Evolutionary conservation across 2,113 vertebrate species (phyloP).

Genomic region (Petroica traversi): DNA sequence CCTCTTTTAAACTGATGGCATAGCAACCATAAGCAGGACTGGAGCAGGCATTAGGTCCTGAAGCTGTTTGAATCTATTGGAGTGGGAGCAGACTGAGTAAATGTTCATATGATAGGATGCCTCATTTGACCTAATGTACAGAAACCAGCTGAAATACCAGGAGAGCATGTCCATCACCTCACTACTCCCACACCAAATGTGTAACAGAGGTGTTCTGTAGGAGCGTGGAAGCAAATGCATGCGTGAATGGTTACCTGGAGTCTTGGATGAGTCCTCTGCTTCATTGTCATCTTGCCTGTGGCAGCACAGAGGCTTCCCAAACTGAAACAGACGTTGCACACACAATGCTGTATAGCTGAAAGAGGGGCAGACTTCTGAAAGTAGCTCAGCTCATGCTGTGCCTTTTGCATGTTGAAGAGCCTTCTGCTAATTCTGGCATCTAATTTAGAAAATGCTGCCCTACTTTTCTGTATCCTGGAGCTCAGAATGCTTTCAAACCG

Average conservation of each 20-base stretch:
- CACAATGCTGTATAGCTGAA: not conserved
- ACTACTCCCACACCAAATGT: not conserved
- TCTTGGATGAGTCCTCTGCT: not conserved
- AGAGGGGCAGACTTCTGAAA: not conserved
- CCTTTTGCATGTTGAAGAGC: slow-evolving; percentile 20
- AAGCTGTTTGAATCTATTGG: not conserved
- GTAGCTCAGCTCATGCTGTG: not conserved
- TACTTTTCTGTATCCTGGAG: slow-evolving; percentile 16
- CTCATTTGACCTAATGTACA: not conserved
- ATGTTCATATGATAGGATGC: not conserved
- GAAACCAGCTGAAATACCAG: not conserved
- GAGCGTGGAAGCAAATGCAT: not conserved
- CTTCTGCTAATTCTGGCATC: slow-evolving; percentile 35
- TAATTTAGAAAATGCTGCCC: slow-evolving; percentile 37
- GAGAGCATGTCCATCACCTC: not conserved
- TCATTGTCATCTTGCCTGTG: not conserved
- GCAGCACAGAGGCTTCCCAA: not conserved
- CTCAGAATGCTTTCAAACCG: not conserved
- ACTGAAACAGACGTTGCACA: not conserved
- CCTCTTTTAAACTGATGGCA: not conserved
- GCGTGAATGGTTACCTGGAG: not conserved
- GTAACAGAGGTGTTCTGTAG: not conserved
- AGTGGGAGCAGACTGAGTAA: not conserved
- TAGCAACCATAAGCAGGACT: not conserved
- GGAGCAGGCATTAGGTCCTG: not conserved